Conservation (phyloP, 2,888 invertebrate genomes). For the Ochropleura leucogaster region DNA sequence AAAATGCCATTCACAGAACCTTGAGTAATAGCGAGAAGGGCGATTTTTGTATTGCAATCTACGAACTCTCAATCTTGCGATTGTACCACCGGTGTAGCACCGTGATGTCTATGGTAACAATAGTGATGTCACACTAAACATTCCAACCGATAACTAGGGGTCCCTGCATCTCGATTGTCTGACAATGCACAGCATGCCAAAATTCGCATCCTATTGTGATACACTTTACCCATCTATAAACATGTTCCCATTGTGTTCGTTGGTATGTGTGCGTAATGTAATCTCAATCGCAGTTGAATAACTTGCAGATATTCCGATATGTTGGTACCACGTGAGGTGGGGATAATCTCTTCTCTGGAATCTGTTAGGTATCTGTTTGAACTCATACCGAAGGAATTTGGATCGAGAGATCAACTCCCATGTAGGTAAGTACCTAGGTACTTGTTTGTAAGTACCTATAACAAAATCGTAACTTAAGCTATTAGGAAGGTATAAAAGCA, state of each 20-base stretch:
- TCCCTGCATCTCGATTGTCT: constrained; percentile 16
- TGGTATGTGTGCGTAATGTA: constrained; percentile 29
- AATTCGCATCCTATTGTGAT: constrained; percentile 45
- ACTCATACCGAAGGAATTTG: constrained; percentile 2
- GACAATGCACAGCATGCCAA: constrained; percentile 33
- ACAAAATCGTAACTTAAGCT: neutral
- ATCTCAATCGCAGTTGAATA: constrained; percentile 46
- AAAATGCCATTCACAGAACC: neutral
- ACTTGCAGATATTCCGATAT: constrained; percentile 29
- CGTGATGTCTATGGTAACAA: constrained; percentile 17
- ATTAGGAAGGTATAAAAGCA: neutral
- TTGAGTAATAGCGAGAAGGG: neutral
- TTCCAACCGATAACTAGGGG: constrained; percentile 2
- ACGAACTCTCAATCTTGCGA: neutral
- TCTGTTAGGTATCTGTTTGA: neutral
- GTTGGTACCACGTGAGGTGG: neutral
- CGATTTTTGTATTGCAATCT: neutral
- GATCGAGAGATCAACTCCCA: neutral
- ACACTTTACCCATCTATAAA: constrained; percentile 10
- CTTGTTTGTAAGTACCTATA: neutral
- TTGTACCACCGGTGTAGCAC: neutral
- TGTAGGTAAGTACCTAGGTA: neutral
- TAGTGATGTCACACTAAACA: constrained; percentile 16
- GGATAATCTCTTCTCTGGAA: constrained; percentile 25
- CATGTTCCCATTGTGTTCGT: constrained; percentile 8